Evolutionary conservation across 2,888 invertebrate species (phyloP), one percentile per base, ranked within the genome.

Genomic region (Drosophila conformis): DNA sequence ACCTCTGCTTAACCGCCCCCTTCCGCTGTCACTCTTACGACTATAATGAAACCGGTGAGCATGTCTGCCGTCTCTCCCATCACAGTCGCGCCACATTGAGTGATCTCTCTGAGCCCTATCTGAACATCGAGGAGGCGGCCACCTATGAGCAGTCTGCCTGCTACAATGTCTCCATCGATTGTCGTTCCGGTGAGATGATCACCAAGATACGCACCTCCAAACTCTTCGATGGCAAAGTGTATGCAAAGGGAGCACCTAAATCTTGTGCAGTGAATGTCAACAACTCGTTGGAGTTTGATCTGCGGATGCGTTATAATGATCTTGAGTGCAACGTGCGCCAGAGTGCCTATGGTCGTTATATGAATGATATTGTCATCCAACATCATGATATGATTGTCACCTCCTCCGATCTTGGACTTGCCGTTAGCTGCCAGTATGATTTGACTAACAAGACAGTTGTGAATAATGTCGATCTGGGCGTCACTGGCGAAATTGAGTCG

Each of bases 301-400:
- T 98, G 82, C 96, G 96, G 87, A 97, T 98, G 97, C 96, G 97
- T 48, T 98, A 97, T 94, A 97, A 97, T 92, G 97, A 98, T 93
- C 95, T 98, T 69, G 97, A 98, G 93, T 98, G 98, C 93, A 97
- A 97, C 92, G 97, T 98, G 46, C 96, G 97, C 90, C 97, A 97
- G 92, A 97, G 97, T 92, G 96, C 90, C 73, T 90, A 96, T 73
- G 97, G 97, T 82, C 95, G 96, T 90, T 97, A 97, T 92, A 95
- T 97, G 90, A 98, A 97, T 93, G 98, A 98, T 93, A 97, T 97
- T 66, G 97, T 98, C 67, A 97, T 98, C 90, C 98, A 98, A 92
- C 98, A 98, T 93, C 98, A 98, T 94, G 98, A 98, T 92, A 97
- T 97, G 90, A 98, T 98, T 89, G 97, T 98, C 79, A 98, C 98